Evolutionary conservation across 2,113 vertebrate species (phyloP).

Genomic region (Tachuris rubrigastra): DNA sequence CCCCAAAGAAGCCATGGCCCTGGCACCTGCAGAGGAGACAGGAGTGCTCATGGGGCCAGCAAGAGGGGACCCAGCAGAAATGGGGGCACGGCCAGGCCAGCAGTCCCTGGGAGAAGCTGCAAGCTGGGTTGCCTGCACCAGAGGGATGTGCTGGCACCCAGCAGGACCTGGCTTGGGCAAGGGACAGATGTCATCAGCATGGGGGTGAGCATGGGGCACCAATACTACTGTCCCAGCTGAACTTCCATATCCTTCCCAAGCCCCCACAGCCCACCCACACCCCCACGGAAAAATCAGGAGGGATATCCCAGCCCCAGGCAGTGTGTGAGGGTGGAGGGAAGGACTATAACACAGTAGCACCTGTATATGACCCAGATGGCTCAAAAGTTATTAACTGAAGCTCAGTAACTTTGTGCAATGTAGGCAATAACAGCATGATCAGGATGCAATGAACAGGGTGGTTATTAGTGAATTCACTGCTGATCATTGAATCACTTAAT

Average conservation of each 20-base stretch:
- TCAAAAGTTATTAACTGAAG: neutral
- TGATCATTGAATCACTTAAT: neutral
- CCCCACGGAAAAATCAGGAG: neutral
- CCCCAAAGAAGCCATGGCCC: neutral
- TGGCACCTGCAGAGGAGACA: neutral
- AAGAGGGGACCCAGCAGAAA: neutral
- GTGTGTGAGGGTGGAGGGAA: rapidly evolving
- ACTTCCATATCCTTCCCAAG: too few species aligned
- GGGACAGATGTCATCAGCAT: neutral
- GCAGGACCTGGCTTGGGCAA: neutral
- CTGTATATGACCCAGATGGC: neutral
- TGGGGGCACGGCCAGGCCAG: neutral
- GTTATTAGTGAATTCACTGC: neutral
- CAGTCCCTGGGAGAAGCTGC: neutral
- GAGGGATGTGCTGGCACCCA: neutral
- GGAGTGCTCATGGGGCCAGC: neutral
- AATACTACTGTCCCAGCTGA: neutral
- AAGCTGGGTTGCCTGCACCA: rapidly evolving
- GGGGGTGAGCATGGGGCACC: neutral
- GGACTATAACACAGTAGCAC: neutral
- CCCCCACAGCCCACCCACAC: too few species aligned
- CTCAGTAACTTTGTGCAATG: neutral
- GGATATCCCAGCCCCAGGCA: neutral
- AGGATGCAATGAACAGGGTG: neutral
- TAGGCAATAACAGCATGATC: neutral